Evolutionary conservation across 2,113 vertebrate genomes (phyloP).

Genomic region (Emydura subglobosa): DNA sequence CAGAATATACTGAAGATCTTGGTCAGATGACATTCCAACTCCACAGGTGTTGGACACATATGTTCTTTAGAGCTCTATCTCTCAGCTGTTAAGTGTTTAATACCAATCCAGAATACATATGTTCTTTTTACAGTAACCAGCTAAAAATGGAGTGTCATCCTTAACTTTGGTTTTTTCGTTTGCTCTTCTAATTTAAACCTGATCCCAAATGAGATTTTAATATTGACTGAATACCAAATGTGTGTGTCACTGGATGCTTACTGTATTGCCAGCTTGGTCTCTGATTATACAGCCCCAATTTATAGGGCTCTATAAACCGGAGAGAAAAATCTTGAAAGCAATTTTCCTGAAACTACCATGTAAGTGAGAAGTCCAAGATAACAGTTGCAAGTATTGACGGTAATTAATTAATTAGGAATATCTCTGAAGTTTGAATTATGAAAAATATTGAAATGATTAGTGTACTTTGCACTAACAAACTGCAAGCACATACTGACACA

Average conservation of each 20-base stretch:
- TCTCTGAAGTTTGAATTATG: neutral
- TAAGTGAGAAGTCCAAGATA: neutral
- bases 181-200: slow-evolving; percentile 2
- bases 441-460: neutral
- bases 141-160: neutral
- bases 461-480: neutral
- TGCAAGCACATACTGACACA: slow-evolving; percentile 1
- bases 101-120: neutral
- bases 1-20: accelerated
- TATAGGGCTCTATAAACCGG: neutral
- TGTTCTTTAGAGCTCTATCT: neutral
- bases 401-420: neutral
- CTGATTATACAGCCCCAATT: neutral
- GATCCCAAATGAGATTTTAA: neutral
- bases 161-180: neutral
- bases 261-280: neutral
- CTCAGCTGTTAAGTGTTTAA: neutral
- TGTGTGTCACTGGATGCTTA: neutral
- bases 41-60: neutral
- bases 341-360: neutral
- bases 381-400: neutral
- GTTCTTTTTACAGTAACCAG: neutral
- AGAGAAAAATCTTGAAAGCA: neutral
- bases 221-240: slow-evolving; percentile 10
- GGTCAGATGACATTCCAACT: neutral